Percentiles rank a stretch among this genome's conserved stretches.
Conservation (phyloP, 92 coral and sea anemone genomes). For the Parazoanthus swiftii region DNA sequence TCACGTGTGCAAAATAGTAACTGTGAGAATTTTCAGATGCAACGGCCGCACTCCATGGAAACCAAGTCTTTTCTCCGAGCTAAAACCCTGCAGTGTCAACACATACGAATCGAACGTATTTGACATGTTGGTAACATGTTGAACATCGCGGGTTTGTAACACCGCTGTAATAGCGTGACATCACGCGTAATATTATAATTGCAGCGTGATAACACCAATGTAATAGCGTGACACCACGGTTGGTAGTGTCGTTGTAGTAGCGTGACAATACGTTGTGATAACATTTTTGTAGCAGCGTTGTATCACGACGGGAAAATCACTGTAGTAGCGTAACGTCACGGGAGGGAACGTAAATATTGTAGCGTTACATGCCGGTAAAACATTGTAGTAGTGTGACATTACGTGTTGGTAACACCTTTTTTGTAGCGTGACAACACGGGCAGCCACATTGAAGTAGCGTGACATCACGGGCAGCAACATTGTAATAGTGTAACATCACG, state of each 20-base stretch:
- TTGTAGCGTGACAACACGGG: too few relatives aligned
- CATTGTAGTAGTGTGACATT: too few relatives aligned
- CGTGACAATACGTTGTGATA: not conserved
- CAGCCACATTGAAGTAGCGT: too few relatives aligned
- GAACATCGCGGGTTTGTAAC: not conserved
- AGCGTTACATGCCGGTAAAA: too few relatives aligned
- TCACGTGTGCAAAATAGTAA: not conserved
- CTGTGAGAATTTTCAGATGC: too few relatives aligned
- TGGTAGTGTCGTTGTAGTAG: not conserved
- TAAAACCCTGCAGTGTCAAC: too few relatives aligned
- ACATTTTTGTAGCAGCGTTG: not conserved
- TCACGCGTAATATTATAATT: not conserved
- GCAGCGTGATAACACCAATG: not conserved
- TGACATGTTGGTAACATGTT: not conserved
- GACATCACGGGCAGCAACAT: too few relatives aligned
- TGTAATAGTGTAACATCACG: not conserved
- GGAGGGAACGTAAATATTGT: too few relatives aligned
- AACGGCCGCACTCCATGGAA: not conserved
- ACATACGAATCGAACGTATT: too few relatives aligned
- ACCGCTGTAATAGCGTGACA: not conserved
- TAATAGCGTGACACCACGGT: not conserved
- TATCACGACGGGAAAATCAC: not conserved
- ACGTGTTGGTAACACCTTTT: too few relatives aligned
- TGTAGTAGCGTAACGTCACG: not conserved
- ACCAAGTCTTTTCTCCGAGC: not conserved